These are phyloP conservation scores for Lissonota sp. DNA, from an alignment of 2,888 invertebrate genomes.

Conservation along the genomic window DNA sequence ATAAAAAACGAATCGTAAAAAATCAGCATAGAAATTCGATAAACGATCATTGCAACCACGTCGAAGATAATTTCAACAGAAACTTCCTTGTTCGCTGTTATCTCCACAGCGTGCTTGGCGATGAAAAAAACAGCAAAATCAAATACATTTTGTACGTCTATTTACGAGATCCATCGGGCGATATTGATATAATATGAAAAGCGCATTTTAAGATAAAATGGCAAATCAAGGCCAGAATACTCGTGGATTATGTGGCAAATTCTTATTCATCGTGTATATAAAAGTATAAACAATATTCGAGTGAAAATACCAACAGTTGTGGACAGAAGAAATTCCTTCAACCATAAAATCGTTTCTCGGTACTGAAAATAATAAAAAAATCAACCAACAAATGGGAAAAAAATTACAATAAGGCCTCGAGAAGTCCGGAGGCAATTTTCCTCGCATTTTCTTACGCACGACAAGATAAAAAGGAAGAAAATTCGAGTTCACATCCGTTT, in stretches of 20 bases:
- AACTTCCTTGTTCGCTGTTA: constrained; percentile 73
- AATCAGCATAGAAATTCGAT: constrained; percentile 18
- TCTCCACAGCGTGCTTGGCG: constrained; percentile 13
- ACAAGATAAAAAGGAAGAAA: constrained; percentile 44
- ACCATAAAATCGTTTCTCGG: constrained; percentile 43
- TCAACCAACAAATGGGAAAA: constrained; percentile 23
- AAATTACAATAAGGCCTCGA: constrained; percentile 24
- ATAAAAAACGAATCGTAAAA: too few species aligned
- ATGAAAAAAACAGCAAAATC: constrained; percentile 31
- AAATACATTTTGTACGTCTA: constrained; percentile 43
- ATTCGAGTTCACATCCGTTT: constrained; percentile 34
- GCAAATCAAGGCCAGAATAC: constrained; percentile 31
- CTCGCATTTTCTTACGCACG: constrained; percentile 47
- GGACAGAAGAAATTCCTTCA: constrained; percentile 31
- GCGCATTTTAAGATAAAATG: constrained; percentile 37
- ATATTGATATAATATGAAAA: constrained; percentile 34
- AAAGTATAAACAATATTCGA: constrained; percentile 4
- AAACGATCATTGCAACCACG: constrained; percentile 38
- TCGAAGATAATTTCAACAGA: constrained; percentile 69
- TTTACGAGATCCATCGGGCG: constrained; percentile 21
- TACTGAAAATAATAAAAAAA: constrained; percentile 26
- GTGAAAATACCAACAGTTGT: neutral
- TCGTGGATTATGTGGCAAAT: constrained; percentile 26
- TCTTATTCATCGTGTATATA: constrained; percentile 9
- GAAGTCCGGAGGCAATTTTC: constrained; percentile 57